Base-by-base conservation (phyloP, 2,888 invertebrate species). In the Synanthedon vespiformis region DNA sequence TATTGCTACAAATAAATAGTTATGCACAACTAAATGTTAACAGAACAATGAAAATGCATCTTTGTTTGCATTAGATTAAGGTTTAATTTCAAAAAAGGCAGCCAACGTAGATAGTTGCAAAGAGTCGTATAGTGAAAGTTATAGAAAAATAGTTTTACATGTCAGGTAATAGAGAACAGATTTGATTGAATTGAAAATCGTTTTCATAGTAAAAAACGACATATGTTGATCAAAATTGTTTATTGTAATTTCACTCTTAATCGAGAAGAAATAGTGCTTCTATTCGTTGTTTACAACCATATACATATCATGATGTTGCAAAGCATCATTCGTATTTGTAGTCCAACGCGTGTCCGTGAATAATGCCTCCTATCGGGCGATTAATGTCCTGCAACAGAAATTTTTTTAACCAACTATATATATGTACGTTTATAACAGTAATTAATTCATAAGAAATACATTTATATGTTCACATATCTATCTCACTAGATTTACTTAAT, bases 301-400 rank as follows among this genome's bases (percentile, higher is more conserved):
- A 34, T 2, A 22, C 22, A 5, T 22, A 22, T 10, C 34, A 34
- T 34, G 34, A 34, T 10, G 34, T 34, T 34, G 34, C 34, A 34
- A 34, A 10, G 2, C 6, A 27, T n/a, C n/a, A 8, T 6, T 44
- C 13, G 6, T 44, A 18, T 14, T 11, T 48, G 13, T 18, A 16
- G 14, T 48, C 83, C 82, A 79, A 79, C 78, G 82, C 87, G 84
- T 87, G 86, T 70, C 78, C 67, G 77, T 85, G 87, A 87, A 87
- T 87, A 87, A 87, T 86, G 80, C 72, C 76, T 76, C 82, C 79
- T 77, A 82, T 83, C 78, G 78, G 78, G 70, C 85, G 85, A 85
- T 87, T 86, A 86, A 83, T 54, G 56, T 57, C 55, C 56, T 53
- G 51, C 48, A 12, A 49, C 18, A 34, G 3, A 18, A 18, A 18